These are phyloP conservation scores for Anniella stebbinsi DNA, from an alignment of 2,797 vertebrate genomes.

Conservation along the genomic window DNA sequence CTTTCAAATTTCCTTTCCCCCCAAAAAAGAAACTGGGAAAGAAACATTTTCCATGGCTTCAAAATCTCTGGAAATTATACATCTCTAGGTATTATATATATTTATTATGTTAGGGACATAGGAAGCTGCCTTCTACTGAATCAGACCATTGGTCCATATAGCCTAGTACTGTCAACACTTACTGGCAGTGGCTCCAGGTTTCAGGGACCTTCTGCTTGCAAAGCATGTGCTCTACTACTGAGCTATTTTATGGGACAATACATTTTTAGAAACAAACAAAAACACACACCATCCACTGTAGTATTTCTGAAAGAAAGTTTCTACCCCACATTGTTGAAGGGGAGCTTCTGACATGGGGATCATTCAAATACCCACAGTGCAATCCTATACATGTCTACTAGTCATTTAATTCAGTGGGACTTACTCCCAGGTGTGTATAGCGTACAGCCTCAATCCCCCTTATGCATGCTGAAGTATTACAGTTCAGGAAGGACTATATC, in stretches of 20 bases:
- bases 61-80: too few species aligned
- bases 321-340: background rate
- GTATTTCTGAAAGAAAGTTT: background rate
- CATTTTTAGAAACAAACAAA: background rate
- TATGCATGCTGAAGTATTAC: background rate
- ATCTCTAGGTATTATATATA: too few species aligned
- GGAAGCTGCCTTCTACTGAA: too few species aligned
- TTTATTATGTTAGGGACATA: too few species aligned
- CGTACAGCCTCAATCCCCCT: background rate
- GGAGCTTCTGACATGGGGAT: background rate
- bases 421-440: background rate
- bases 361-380: background rate
- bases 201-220: background rate
- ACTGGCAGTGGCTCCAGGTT: too few species aligned
- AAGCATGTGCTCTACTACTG: background rate
- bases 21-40: too few species aligned
- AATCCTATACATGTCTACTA: background rate
- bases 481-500: background rate
- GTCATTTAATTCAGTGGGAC: background rate
- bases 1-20: too few species aligned
- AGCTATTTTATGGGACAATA: background rate
- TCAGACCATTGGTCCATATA: too few species aligned
- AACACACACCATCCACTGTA: accelerated
- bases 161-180: too few species aligned
- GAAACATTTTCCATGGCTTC: too few species aligned